Evolutionary conservation across 1,140 invertebrate species (phyloP), one percentile per base, ranked within the genome.

Genomic region (Bombus picipes): DNA sequence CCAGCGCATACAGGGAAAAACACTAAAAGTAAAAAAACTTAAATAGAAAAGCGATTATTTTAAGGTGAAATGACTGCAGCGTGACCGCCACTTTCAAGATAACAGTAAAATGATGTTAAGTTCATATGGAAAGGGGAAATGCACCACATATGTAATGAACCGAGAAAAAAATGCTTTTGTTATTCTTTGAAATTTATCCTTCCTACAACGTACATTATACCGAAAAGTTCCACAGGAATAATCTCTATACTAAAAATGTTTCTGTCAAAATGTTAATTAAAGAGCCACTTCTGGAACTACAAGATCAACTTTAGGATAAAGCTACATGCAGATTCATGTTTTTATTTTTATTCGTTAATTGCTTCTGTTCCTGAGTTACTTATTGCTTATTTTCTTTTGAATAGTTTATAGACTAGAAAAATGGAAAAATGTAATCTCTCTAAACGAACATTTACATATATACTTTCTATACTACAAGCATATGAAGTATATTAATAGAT

Each of bases 91-190:
- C 53, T 84, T 62, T 59, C 53, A 43, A 78, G 82, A 59, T 43
- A 77, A 53, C 70, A 72, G 70, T 72, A 28, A 72, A 72, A 72
- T 39, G 43, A 78, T 59, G 82, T 78, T 84, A 84, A 78, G 41
- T 78, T 66, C 75, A 71, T 59, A 62, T 59, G 75, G 53, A 78
- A 53, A 57, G 66, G 22, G 66, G 62, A 84, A 84, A 84, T 84
- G 74, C 43, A 13, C 28, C n/a, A 75, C 82, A 84, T 84, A 70
- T 43, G 82, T 71, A 84, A 84, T 84, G 82, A 83, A 83, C 81
- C 72, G 32, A 41, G 74, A 84, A 76, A 65, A 78, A 78, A 79
- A 37, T 37, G 59, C 32, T 66, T 83, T 84, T 71, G 78, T 79
- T 84, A 71, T 70, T 43, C 66, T 84, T 78, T 71, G 66, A 77